Percentiles rank a stretch among this genome's conserved stretches.
Conservation (phyloP, 2,888 invertebrate species). For the Morinoia aosen region DNA sequence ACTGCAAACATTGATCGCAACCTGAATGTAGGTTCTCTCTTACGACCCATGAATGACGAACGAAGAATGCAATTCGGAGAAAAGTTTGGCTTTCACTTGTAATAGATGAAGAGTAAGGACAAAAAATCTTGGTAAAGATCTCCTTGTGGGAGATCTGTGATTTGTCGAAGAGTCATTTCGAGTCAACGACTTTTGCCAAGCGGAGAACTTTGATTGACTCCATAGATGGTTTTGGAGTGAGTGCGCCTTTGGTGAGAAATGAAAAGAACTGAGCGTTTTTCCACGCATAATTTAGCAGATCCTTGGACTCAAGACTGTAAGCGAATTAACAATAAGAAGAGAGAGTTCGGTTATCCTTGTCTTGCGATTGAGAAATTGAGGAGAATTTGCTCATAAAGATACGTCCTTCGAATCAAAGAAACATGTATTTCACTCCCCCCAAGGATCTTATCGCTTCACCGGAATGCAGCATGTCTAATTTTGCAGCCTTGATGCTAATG, state of each 20-base stretch:
- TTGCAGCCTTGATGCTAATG: not conserved
- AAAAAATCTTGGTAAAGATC: not conserved
- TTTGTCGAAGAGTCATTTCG: not conserved
- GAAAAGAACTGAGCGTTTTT: not conserved
- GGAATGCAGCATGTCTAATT: not conserved
- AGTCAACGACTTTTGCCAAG: not conserved
- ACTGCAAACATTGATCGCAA: not conserved
- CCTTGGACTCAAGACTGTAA: not conserved
- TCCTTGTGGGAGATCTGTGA: not conserved
- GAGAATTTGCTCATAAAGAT: not conserved
- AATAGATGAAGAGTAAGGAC: not conserved
- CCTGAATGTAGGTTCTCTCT: not conserved
- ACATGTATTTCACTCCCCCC: not conserved
- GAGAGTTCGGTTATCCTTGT: not conserved
- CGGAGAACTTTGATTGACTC: constrained; percentile 29
- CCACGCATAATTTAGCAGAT: not conserved
- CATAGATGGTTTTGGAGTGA: not conserved
- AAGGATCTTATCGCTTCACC: not conserved
- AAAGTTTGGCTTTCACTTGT: not conserved
- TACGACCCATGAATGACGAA: not conserved
- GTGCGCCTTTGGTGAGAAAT: not conserved
- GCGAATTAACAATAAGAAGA: not conserved
- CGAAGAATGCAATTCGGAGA: not conserved
- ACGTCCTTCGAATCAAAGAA: not conserved
- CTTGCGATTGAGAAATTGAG: not conserved